Base-by-base conservation (phyloP, 2,797 vertebrate genomes). In the Thunnus albacares region DNA sequence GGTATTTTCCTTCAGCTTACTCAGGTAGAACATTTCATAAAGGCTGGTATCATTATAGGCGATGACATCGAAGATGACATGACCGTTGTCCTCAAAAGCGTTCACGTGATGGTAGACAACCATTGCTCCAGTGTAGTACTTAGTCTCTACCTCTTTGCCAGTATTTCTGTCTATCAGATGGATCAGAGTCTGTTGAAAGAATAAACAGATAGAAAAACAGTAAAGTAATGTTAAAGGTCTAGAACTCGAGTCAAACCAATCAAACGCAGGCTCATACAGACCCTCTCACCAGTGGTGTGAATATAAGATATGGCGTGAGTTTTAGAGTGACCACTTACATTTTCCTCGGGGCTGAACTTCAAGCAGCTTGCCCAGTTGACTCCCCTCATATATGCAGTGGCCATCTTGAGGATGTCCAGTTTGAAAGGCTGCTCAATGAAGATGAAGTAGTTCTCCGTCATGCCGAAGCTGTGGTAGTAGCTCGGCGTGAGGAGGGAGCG, bases 401-500 rank as follows among this genome's bases (percentile, higher is more conserved):
- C 96, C 97, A 99, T 94, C 94, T 95, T 98, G 75, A 98, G 35
- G 82, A 99, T 97, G 85, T 99, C 97, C 88, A 99, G 75, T 90
- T 94, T 98, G 70, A 98, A 95, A 1, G 98, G 98, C 91, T 97
- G 97, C 90, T 99, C 98, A 1, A 99, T 68, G 61, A 99, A 98
- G 84, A 99, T 35, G 56, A 98, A 86, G 87, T 97, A 98, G 92
- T 97, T 98, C 53, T 98, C 96, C 0, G 97, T 97, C 89, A 99
- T 90, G 51, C 97, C 97, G 26, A 99, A 99, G 93, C 98, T 99
- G 91, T 99, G 98, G 87, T 97, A 97, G 92, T 98, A 99, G 94
- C 97, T 98, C 20, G 97, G 98, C 2, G 92, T 95, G 61, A 98
- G 95, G 66, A 98, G 93, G 1, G 96, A 96, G 56, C 82, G 95